phyloP scores from a whole-genome alignment of 2,113 vertebrate genomes.

The Oostethus manadensis region DNA sequence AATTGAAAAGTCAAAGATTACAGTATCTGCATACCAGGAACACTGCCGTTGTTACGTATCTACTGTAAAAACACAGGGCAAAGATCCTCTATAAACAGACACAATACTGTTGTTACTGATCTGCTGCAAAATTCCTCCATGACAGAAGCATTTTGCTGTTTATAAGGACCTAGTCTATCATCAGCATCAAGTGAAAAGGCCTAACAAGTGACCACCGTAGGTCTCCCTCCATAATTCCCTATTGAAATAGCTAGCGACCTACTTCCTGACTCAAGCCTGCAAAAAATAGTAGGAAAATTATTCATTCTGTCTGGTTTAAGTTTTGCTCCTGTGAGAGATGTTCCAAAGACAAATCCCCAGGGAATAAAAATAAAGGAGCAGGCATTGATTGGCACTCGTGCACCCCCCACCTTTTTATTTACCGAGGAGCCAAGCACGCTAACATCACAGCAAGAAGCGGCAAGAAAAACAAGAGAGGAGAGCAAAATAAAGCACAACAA shows the following conservation, averaged over 20 bases:
- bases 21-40: no score
- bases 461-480: conserved; percentile 48
- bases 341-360: conserved; percentile 53
- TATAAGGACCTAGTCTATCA: no score
- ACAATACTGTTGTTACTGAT: no score
- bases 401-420: conserved; percentile 55
- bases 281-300: conserved; percentile 55
- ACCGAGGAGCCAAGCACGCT: conserved; percentile 51
- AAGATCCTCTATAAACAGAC: no score
- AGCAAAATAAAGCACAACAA: conserved; percentile 48
- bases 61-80: no score
- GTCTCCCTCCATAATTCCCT: conserved; percentile 40
- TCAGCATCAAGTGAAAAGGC: neutral
- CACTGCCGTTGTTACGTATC: no score
- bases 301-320: conserved; percentile 59
- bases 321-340: conserved; percentile 45
- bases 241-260: conserved; percentile 55
- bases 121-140: no score
- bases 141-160: no score
- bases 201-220: conserved; percentile 17
- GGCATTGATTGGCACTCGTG: conserved; percentile 61
- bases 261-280: conserved; percentile 48
- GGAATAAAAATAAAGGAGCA: conserved; percentile 56
- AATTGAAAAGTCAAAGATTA: no score
- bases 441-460: conserved; percentile 58